Base-by-base conservation (phyloP, 2,888 invertebrate species). In the Orthosia gothica region DNA sequence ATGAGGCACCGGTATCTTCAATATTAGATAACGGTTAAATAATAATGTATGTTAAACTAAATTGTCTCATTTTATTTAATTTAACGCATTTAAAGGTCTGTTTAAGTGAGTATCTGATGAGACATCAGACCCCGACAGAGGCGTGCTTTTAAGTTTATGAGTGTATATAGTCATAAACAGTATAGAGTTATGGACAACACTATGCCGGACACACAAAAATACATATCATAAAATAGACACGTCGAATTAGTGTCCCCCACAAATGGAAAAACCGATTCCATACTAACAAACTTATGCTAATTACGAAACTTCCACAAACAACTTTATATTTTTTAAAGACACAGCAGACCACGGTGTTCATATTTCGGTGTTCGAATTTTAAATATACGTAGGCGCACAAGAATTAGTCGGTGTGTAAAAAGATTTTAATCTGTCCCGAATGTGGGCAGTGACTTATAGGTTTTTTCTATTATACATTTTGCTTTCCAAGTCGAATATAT, bases 371-470 rank as follows among this genome's bases (percentile, higher is more conserved):
- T 82, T 87, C 91, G 92, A 91, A 91, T 94, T 92, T 92, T 93
- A 92, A 90, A 93, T 87, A 84, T 84, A 94, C 93, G 96, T 96
- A 92, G 96, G 96, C 92, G 95, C 91, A 87, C 81, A 89, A 87
- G 94, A 95, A 94, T 94, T 94, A 92, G 87, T 86, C 82, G 92
- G 88, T 92, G 89, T 92, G 89, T 94, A 92, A 92, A 92, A 93
- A 95, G 94, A 95, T 94, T 94, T 93, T 93, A 95, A 94, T 95
- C 95, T 90, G 92, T 92, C 92, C 88, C 88, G 90, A 89, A 91
- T 92, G 94, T 93, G 94, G 96, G 96, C 84, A 92, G 93, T 94
- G 93, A 96, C 91, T 94, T 95, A 96, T 95, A 87, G 91, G 88
- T 90, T 90, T 91, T 91, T 90, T 92, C 89, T 93, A 88, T 88